Base-by-base conservation (phyloP, 2,888 invertebrate genomes). In the Osmoderma eremita region DNA sequence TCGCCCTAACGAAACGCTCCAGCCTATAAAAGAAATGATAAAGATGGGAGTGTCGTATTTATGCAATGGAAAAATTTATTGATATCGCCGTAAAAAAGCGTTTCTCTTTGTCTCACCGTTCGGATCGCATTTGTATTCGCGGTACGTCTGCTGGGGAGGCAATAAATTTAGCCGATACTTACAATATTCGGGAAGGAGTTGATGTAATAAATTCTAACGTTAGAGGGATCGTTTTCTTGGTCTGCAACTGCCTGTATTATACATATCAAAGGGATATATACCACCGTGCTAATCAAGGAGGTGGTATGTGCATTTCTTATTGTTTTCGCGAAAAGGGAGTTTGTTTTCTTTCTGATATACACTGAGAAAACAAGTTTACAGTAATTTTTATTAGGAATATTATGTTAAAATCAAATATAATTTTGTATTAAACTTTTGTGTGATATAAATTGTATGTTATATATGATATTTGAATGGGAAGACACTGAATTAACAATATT, bases 201-300 rank as follows among this genome's bases (percentile, higher is more conserved):
- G 58, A 61, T 48, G 58, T 48, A 61, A 61, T 61, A 61, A 61
- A 61, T 61, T 61, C 30, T 45, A 61, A 61, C 45, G 45, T 48
- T 61, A 61, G 48, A 30, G 24, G 48, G 45, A 30, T 30, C 58
- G 18, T 61, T 61, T 61, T 45, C 45, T 45, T 45, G 58, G 58
- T 45, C 48, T 36, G 45, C 58, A 45, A 38, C 24, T 18, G 58
- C 12, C 13, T 36, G 17, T 45, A 61, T 61, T 61, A 61, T 61
- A 45, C 58, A 61, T 61, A 61, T 61, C 58, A 61, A 61, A 61
- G 58, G 42, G 30, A 45, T 61, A 61, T 61, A n/a, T n/a, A n/a
- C n/a, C n/a, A n/a, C n/a, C n/a, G n/a, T n/a, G n/a, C n/a, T n/a
- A n/a, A n/a, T n/a, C n/a, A n/a, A n/a, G n/a, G n/a, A n/a, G n/a